Base-by-base conservation (phyloP, 2,797 vertebrate genomes). In the Momotus momota region DNA sequence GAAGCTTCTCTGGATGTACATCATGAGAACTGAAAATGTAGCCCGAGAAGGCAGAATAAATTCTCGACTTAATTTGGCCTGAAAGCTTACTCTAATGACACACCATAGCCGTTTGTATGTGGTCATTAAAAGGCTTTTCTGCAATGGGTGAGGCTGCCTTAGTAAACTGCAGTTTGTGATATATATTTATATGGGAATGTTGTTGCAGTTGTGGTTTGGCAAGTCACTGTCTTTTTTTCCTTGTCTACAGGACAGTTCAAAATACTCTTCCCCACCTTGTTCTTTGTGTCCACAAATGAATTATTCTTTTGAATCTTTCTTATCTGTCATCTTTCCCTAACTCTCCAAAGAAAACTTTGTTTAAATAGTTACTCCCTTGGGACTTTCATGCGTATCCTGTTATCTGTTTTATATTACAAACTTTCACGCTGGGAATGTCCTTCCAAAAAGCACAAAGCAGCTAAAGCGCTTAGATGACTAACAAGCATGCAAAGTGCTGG, bases 291-390 rank as follows among this genome's bases (percentile, higher is more conserved):
- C 72, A 77, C 33, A 89, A 81, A 73, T 43, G 40, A 88, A 82
- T 91, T 91, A 62, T 62, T 97, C 81, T 93, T 84, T 81, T 60
- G 88, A 90, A 58, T 71, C 69, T 93, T 78, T 71, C 69, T 93
- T 78, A 93, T 96, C 93, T 96, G 46, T 90, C 7, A 1, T 73
- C 57, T 87, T 87, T 74, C 75, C n/a, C 45, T 89, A 77, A 91
- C 72, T 96, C 60, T 94, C 92, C 62, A 91, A 95, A 96, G 87
- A 91, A 94, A 94, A 94, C 88, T 93, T 94, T 91, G 82, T 90
- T 94, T 90, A 88, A 97, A 93, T 94, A 72, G 92, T 90, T 94
- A 78, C 70, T 95, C 96, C 77, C 75, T 86, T 94, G 84, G 57
- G 94, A 78, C 35, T 95, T 91, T 13, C 41, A 67, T 88, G 93